Conservation (phyloP, 2,888 invertebrate species). For the Amblyjoppa proteus region DNA sequence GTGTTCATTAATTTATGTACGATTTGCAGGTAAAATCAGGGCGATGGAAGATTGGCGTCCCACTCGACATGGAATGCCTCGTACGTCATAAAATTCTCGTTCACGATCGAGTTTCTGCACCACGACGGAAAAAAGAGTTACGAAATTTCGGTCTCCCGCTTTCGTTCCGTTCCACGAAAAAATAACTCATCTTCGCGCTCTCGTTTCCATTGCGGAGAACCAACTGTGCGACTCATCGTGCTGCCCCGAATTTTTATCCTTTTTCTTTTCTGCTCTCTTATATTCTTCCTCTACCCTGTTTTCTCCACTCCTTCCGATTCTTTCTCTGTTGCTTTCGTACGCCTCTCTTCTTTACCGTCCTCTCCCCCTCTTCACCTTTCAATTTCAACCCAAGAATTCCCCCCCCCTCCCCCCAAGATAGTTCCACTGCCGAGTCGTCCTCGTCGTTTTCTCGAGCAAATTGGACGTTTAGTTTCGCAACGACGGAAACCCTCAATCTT, state of each 20-base stretch:
- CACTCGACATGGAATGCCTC: too few relatives aligned
- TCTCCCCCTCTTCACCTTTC: slow-evolving; percentile 65
- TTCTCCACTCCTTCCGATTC: slow-evolving; percentile 37
- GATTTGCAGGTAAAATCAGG: too few relatives aligned
- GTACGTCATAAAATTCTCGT: slow-evolving; percentile 16
- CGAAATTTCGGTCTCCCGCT: slow-evolving; percentile 29
- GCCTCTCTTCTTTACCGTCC: slow-evolving; percentile 46
- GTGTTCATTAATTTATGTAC: too few relatives aligned
- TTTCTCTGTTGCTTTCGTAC: slow-evolving; percentile 25
- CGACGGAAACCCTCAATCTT: slow-evolving; percentile 60
- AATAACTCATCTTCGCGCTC: slow-evolving; percentile 43
- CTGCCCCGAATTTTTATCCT: slow-evolving; percentile 38
- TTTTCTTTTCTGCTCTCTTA: slow-evolving; percentile 35
- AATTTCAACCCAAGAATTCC: slow-evolving; percentile 62
- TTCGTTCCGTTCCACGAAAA: slow-evolving; percentile 54
- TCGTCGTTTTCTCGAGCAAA: slow-evolving; percentile 59
- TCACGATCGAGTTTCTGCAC: slow-evolving; percentile 1
- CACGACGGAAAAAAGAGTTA: slow-evolving; percentile 44
- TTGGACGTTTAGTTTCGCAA: slow-evolving; percentile 68
- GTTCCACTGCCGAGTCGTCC: slow-evolving; percentile 17
- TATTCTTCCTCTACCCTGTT: slow-evolving; percentile 34
- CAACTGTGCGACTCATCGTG: slow-evolving; percentile 26
- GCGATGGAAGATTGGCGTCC: too few relatives aligned
- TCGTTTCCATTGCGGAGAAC: slow-evolving; percentile 51
- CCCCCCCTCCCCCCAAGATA: slow-evolving; percentile 33